phyloP scores from a whole-genome alignment of 1,140 invertebrate genomes.

The Neotoxoptera formosana region DNA sequence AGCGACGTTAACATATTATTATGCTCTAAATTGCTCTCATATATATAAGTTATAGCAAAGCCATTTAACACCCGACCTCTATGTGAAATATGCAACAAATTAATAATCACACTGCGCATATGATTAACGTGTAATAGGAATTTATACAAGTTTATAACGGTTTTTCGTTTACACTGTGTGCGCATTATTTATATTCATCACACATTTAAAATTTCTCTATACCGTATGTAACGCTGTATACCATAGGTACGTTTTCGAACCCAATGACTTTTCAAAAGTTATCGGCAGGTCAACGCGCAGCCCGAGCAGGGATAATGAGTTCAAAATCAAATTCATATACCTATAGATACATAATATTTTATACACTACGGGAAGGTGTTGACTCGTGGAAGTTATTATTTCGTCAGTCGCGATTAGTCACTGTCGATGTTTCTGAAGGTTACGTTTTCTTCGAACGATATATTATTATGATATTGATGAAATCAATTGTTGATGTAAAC shows the following conservation, averaged over 20 bases:
- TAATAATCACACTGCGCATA: too few species aligned
- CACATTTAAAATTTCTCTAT: background rate
- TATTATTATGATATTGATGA: background rate
- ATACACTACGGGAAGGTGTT: background rate
- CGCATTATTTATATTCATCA: background rate
- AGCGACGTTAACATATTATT: background rate
- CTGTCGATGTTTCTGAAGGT: background rate
- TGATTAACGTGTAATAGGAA: too few species aligned
- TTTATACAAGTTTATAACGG: too few species aligned
- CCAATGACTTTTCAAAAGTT: conserved; percentile 8
- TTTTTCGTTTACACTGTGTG: too few species aligned
- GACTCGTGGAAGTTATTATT: background rate
- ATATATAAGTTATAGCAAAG: background rate
- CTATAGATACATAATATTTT: too few species aligned
- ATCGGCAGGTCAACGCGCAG: background rate
- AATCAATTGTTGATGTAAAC: background rate
- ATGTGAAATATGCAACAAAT: background rate
- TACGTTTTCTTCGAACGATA: background rate
- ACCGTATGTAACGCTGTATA: background rate
- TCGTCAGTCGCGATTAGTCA: background rate
- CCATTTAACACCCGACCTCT: background rate
- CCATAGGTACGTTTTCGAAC: background rate
- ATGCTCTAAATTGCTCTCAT: background rate
- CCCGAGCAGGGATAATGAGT: background rate
- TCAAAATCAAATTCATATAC: conserved; percentile 29